Evolutionary conservation across 2,113 vertebrate genomes (phyloP).

Genomic region (Progne subis): DNA sequence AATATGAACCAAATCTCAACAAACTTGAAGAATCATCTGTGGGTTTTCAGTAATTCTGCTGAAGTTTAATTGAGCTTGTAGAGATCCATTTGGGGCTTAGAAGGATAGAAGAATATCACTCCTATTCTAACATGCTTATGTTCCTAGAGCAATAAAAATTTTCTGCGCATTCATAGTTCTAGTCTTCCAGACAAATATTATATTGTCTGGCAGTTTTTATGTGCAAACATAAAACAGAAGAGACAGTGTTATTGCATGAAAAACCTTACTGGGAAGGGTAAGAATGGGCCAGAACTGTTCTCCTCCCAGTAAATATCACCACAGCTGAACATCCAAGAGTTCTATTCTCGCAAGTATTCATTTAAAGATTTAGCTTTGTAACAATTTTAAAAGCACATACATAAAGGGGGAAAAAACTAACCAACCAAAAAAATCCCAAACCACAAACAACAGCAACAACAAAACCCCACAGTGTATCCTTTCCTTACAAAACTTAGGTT

Average conservation of each 20-base stretch:
- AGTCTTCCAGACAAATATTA: conserved; percentile 1
- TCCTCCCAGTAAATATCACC: neutral
- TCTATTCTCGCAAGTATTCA: neutral
- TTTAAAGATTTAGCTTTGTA: neutral
- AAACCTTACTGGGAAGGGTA: neutral
- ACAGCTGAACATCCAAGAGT: neutral
- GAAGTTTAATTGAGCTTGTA: neutral
- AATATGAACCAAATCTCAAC: neutral
- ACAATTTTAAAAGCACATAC: neutral
- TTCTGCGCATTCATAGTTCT: neutral
- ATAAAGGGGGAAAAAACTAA: neutral
- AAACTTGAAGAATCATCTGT: neutral
- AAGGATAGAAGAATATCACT: neutral
- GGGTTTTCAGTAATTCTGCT: neutral
- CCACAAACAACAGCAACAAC: neutral
- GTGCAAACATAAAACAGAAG: neutral
- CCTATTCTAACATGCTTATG: neutral
- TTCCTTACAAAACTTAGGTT: neutral
- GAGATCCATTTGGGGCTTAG: neutral
- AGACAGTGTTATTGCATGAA: neutral
- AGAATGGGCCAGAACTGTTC: neutral
- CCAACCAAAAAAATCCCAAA: neutral
- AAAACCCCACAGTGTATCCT: neutral
- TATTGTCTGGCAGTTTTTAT: conserved; percentile 1
- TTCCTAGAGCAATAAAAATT: neutral